Evolutionary conservation across 2,113 vertebrate genomes (phyloP), one percentile per base, ranked within the genome.

Genomic region (Gopherus evgoodei): DNA sequence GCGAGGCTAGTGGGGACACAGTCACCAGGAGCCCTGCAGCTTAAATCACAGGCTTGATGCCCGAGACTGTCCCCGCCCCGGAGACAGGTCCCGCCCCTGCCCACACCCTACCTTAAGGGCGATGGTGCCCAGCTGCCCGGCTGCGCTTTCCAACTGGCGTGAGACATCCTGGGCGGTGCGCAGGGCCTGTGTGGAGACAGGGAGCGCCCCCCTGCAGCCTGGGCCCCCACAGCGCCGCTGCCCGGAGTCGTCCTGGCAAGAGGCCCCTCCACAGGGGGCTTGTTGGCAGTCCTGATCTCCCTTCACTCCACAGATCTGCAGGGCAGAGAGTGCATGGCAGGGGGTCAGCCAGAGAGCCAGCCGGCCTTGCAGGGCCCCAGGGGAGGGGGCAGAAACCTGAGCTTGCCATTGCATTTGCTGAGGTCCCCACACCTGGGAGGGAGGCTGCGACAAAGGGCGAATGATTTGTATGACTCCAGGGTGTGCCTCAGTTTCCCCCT

Each of bases 241-340:
- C 17, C 98, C 98, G 0, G 2, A 35, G 1, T 93, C 24, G 69
- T 98, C 98, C 47, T 38, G 96, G 95, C 99, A 99, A 89, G 98
- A 98, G 1, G 98, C 98, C 21, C 99, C 99, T 24, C 99, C 99
- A 0, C 99, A 99, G 4, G 49, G 80, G 0, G 98, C 96, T 5
- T 97, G 85, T 6, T 96, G 35, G 5, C 98, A 99, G 83, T 93
- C 98, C 87, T 0, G 86, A 62, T 96, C 84, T 96, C 98, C 94
- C 0, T 53, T 92, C 2, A 62, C 93, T 13, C 95, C 97, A 27
- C 97, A 98, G 38, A 98, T 96, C 98, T 98, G 90, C 21, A 31
- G 89, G 54, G 49, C 62, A 80, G 24, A 49, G 54, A 7, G 35
- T 35, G 12, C 35, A 92, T 0, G 1, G 31, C 19, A 12, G 22